Evolutionary conservation across 2,888 invertebrate species (phyloP), one percentile per base, ranked within the genome.

Genomic region (Stratiomys singularior): DNA sequence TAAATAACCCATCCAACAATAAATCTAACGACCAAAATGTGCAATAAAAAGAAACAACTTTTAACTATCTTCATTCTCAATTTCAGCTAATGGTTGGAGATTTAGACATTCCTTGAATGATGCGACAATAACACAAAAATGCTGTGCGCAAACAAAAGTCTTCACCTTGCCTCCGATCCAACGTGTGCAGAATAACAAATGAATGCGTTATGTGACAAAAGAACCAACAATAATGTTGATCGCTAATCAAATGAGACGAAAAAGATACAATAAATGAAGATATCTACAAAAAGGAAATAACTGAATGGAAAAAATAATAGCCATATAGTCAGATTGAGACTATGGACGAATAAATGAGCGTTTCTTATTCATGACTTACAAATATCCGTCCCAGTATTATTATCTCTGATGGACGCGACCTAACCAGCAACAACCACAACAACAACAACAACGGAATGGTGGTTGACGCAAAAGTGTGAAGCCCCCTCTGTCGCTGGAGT

Each of bases 131-230:
- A 44, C 58, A 74, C 58, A 58, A 37, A 74, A 74, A 74, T 25
- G 74, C 74, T 56, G 21, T 28, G 56, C 52, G 56, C 52, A 72
- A 74, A 56, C 74, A 64, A 63, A 63, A 46, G 63, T 63, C 64
- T 76, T 63, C 63, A 76, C 76, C 63, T 76, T 76, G 76, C 76
- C 60, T 63, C 76, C 28, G 46, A 76, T 76, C 18, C 15, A 15
- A 76, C 76, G 76, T 30, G 76, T 21, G 13, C 25, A 9, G 76
- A 60, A 76, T 76, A 37, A 27, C 15, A n/a, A 47, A 69, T 69
- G 47, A 4, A 23, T 9, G 15, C 18, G 23, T 69, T 47, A 69
- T 69, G 46, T 69, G 47, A 46, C 69, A 13, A 69, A 25, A 44
- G 46, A n/a, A 27, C 30, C 9, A 0, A 30, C 3, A 37, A 37